Evolutionary conservation across 1,140 invertebrate species (phyloP).

Genomic region (Helicoverpa armigera): DNA sequence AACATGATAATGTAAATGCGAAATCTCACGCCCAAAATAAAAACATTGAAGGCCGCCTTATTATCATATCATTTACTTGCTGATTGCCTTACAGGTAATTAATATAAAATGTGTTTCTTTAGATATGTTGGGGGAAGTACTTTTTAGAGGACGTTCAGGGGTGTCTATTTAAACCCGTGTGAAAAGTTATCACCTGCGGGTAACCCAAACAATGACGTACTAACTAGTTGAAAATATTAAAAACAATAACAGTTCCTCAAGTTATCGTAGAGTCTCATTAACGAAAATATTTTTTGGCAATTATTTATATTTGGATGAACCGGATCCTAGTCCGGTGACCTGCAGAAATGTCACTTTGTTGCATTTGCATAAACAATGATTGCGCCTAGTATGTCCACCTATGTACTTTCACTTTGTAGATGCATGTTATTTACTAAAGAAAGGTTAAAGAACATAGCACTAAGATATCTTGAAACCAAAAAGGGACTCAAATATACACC

Average conservation of each 20-base stretch:
- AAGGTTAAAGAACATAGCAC: too few relatives aligned
- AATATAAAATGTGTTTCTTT: too few relatives aligned
- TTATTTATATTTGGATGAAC: background rate
- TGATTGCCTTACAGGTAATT: too few relatives aligned
- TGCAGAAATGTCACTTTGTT: constrained; percentile 25
- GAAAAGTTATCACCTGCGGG: background rate
- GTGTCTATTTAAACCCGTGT: background rate
- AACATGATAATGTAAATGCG: too few relatives aligned
- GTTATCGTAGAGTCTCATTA: background rate
- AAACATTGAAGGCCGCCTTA: too few relatives aligned
- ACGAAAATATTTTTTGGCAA: constrained; percentile 28
- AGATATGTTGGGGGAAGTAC: background rate
- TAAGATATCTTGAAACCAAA: too few relatives aligned
- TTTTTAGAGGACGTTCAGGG: background rate
- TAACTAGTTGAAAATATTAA: background rate
- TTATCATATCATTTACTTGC: too few relatives aligned
- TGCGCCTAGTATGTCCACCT: background rate
- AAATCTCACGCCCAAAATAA: too few relatives aligned
- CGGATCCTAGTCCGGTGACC: background rate
- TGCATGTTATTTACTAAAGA: too few relatives aligned
- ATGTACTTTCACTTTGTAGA: background rate
- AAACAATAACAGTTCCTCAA: background rate
- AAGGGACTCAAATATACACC: too few relatives aligned
- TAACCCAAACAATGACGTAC: background rate
- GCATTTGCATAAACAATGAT: background rate